These are phyloP conservation scores for Temnothorax ravouxi DNA, from an alignment of 2,888 invertebrate species.

Conservation along the genomic window DNA sequence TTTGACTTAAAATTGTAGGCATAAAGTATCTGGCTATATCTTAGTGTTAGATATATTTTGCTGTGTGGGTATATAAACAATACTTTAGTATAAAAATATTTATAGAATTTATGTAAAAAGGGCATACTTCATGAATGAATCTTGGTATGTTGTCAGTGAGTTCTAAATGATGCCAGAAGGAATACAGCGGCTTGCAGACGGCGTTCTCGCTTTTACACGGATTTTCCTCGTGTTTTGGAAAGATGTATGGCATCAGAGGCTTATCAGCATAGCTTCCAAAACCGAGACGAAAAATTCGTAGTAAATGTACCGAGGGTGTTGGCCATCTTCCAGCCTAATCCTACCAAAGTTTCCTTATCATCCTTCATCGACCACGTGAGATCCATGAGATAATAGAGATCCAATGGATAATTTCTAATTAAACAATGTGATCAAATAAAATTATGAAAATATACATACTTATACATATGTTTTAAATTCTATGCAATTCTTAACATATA, in stretches of 20 bases:
- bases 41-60: no score
- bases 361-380: conserved; percentile 96
- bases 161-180: conserved; percentile 92
- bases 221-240: conserved; percentile 87
- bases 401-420: conserved; percentile 93
- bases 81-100: neutral
- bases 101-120: neutral
- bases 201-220: conserved; percentile 89
- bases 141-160: conserved; percentile 89
- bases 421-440: neutral
- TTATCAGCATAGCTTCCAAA: conserved; percentile 94
- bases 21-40: no score
- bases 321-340: conserved; percentile 89
- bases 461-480: no score
- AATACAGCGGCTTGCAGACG: conserved; percentile 92
- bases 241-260: conserved; percentile 91
- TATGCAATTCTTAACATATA: no score
- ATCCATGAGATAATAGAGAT: conserved; percentile 97
- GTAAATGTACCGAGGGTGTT: conserved; percentile 89
- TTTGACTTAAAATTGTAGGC: no score
- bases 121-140: conserved; percentile 86
- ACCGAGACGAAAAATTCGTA: conserved; percentile 91
- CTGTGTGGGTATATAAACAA: neutral
- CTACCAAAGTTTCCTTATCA: conserved; percentile 93
- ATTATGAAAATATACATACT: no score